Base-by-base conservation (phyloP, 2,888 invertebrate species). In the Lycophotia porphyrea region DNA sequence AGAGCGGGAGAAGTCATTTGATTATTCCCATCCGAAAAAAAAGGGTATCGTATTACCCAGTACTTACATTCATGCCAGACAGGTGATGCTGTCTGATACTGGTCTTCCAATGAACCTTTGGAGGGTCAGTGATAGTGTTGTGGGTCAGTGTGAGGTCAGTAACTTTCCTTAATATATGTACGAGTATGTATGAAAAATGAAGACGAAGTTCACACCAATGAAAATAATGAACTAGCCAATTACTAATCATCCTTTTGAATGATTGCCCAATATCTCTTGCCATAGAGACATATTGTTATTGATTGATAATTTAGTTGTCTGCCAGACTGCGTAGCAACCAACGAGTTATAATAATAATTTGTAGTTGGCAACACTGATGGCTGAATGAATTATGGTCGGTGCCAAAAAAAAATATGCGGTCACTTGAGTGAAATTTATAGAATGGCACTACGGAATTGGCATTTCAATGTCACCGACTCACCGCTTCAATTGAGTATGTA, bases 341-440 rank as follows among this genome's bases (percentile, higher is more conserved):
- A 49, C n/a, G n/a, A 36, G 21, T 27, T 74, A 76, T 34, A 66
- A 36, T 49, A 55, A 39, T 52, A 36, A 18, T 61, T 61, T 66
- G 44, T 49, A 42, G 58, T 75, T 80, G 74, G 72, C 80, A 80
- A 80, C 69, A 82, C 66, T 75, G 69, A 78, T 68, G 69, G 74
- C 71, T 80, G 52, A 80, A 80, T 67, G 66, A 79, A 58, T 61
- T 27, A 31, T 11, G 42, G 18, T 34, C 13, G 9, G 34, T 73
- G 82, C 72, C 55, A 78, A 81, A 72, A 72, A 71, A 73, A 11
- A 2, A 5, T 39, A 27, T 27, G 42, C 21, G 8, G 24, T 18
- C 61, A 9, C 24, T 58, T 58, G 15, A 39, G 27, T 21, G n/a
- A 52, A 52, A 21, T 68, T 4, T 36, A 21, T 1, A 68, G 47